Percentiles rank a stretch among this genome's conserved stretches.
phyloP scores from a whole-genome alignment of 2,113 vertebrate genomes.

The Cyrtonyx montezumae region DNA sequence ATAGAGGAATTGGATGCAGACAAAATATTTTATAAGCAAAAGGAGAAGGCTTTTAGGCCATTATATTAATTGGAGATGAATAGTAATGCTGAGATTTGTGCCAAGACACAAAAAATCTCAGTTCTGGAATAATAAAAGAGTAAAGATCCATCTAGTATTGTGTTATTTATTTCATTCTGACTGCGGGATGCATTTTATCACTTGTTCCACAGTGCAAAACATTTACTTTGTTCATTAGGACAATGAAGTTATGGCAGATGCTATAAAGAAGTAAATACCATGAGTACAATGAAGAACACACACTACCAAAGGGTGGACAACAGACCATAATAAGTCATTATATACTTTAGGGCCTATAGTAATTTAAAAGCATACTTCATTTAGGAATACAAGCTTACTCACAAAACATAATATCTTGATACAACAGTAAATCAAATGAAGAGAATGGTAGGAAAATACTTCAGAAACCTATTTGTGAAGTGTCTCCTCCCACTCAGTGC shows the following conservation, averaged over 20 bases:
- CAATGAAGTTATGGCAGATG: neutral
- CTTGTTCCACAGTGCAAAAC: neutral
- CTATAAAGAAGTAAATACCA: neutral
- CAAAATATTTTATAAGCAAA: constrained; percentile 3
- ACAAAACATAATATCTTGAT: neutral
- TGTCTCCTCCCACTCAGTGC: no score
- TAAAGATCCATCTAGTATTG: neutral
- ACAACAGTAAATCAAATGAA: neutral
- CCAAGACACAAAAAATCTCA: neutral
- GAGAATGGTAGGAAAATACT: neutral
- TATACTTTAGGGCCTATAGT: neutral
- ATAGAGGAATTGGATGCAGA: constrained; percentile 7
- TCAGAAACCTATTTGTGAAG: neutral
- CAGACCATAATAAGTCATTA: neutral
- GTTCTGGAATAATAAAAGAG: neutral
- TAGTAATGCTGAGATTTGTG: neutral
- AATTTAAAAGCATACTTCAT: neutral
- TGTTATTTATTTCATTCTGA: neutral
- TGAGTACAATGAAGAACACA: neutral
- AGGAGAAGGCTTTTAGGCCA: neutral
- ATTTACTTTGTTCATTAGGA: neutral
- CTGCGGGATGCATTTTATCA: neutral
- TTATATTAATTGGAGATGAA: constrained; percentile 40
- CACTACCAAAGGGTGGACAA: neutral
- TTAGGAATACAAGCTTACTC: neutral